Base-by-base conservation (phyloP, 2,797 vertebrate species). In the Avahi laniger region DNA sequence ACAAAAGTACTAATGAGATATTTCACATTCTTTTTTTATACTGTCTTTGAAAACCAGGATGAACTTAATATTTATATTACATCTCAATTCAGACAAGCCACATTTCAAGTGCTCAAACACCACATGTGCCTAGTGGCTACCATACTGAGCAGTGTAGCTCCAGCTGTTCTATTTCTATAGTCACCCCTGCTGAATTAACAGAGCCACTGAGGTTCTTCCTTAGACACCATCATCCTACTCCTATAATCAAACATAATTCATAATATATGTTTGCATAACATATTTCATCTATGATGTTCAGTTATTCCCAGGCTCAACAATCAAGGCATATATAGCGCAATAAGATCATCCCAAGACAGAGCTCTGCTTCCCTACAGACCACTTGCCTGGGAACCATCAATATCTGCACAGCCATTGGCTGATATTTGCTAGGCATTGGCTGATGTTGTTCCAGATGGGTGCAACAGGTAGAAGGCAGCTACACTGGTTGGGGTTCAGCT, bases 101-200 rank as follows among this genome's bases (percentile, higher is more conserved):
- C 50, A 90, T 89, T 87, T 73, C 69, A 92, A 91, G 59, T 84
- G 48, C 14, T 84, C 38, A 80, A 94, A 94, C 84, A 54, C n/a
- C 57, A 73, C 22, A 54, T 73, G 33, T 35, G 9, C 18, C 69
- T 87, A 85, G 22, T 33, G 65, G 65, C 41, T 92, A 89, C 15
- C 28, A 9, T 38, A 73, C 13, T 83, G 76, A 10, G 79, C 3
- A 79, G 18, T 48, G 12, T 18, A 67, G 73, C 67, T 94, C 46
- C 22, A 81, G 24, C 79, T 84, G 52, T 33, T 22, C 78, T 46
- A n/a, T 24, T 72, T 89, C 17, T 30, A 84, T 9, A 82, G 35
- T 63, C 46, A 76, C 50, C 7, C 43, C 80, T 65, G 18, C 15
- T 92, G 20, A 87, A 93, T 89, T 87, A 92, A 95, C 52, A 93